These are phyloP conservation scores for Chiloscyllium punctatum DNA, from an alignment of 2,797 vertebrate genomes.

Conservation along the genomic window DNA sequence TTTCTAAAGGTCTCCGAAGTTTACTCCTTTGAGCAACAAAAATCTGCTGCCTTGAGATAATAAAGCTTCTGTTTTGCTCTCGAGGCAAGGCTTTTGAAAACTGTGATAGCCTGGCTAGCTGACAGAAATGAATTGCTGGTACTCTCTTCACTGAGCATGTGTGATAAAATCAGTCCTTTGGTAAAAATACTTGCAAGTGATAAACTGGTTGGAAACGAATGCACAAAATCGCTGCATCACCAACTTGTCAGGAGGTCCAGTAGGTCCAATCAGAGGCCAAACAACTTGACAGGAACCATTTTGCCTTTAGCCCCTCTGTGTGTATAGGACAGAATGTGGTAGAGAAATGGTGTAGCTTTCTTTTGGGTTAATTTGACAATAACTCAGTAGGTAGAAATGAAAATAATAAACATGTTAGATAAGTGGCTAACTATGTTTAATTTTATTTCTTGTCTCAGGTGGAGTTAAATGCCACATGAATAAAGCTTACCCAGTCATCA, in stretches of 20 bases:
- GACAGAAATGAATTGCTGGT: constrained; percentile 13
- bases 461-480: not conserved
- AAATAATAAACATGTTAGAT: not conserved
- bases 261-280: not conserved
- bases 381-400: not conserved
- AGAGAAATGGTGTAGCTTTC: not conserved
- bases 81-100: not conserved
- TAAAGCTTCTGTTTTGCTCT: constrained; percentile 26
- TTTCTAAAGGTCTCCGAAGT: constrained; percentile 15
- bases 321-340: not conserved
- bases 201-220: constrained; percentile 4
- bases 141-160: not conserved
- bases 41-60: constrained; percentile 36
- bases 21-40: constrained; percentile 19
- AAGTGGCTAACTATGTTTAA: not conserved
- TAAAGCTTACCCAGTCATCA: not conserved
- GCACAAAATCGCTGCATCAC: not conserved
- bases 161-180: constrained; percentile 24
- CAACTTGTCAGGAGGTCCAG: not conserved
- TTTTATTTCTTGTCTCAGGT: not conserved
- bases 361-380: not conserved
- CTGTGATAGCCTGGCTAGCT: not conserved
- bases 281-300: not conserved
- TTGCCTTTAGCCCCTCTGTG: not conserved
- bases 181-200: not conserved